A percentile compares a stretch with the other conserved stretches of the same genome.
Conservation (phyloP, 1,140 invertebrate species). For the Drosophila ercepeae region DNA sequence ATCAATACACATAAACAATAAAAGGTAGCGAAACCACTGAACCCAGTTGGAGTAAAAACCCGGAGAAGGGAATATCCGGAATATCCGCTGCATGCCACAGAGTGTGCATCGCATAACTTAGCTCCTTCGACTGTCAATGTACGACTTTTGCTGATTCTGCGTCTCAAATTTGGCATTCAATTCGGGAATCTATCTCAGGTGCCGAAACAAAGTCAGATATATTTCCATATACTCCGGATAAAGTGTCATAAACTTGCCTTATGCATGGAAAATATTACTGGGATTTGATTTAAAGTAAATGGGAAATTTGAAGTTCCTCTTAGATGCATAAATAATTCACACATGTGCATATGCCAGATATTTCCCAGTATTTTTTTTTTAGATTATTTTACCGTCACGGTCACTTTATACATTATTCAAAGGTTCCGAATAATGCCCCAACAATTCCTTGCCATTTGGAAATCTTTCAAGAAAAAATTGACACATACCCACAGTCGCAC, state of each 20-base stretch:
- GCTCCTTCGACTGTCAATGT: conserved; percentile 44
- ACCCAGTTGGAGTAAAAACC: conserved; percentile 16
- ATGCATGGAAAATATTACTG: conserved; percentile 32
- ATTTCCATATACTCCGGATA: conserved; percentile 11
- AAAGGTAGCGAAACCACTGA: conserved; percentile 55
- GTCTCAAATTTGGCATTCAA: conserved; percentile 31
- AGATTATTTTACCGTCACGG: not conserved
- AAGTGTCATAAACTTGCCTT: conserved; percentile 46
- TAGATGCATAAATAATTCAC: too few species aligned
- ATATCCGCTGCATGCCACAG: conserved; percentile 12
- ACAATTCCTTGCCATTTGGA: not conserved
- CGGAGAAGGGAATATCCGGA: not conserved
- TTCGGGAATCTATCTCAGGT: conserved; percentile 41
- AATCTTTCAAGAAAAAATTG: not conserved
- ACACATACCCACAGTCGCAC: not conserved
- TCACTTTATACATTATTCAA: not conserved
- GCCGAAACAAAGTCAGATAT: conserved; percentile 49
- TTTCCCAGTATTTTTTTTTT: not conserved
- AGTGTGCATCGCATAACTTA: conserved; percentile 54
- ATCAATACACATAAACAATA: conserved; percentile 80
- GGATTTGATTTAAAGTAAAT: conserved; percentile 18
- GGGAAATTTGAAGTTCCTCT: too few species aligned
- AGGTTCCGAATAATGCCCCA: not conserved
- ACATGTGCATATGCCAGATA: not conserved
- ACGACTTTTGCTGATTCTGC: conserved; percentile 34